phyloP scores from a whole-genome alignment of 30 jellyfish, hydroid and myxozoan species.

The Pelagia noctiluca region DNA sequence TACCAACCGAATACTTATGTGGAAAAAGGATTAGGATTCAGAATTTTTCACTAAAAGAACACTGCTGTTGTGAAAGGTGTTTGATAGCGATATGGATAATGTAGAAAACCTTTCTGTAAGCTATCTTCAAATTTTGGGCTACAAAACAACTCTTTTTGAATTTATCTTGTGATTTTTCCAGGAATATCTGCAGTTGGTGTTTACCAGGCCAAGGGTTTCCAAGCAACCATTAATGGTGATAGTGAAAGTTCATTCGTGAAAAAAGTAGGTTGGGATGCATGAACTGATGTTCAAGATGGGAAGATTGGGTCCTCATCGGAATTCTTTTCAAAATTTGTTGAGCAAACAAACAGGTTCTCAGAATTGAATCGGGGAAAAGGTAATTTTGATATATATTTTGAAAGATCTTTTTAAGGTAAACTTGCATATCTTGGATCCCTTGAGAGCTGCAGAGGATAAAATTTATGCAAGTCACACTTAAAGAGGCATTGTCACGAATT shows the following conservation, averaged over 20 bases:
- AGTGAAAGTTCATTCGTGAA: neutral
- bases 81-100: neutral
- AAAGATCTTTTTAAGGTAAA: neutral
- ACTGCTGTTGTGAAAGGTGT: neutral
- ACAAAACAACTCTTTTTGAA: neutral
- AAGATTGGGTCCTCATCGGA: neutral
- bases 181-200: slow-evolving; percentile 29
- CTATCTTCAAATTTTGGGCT: too few relatives aligned
- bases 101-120: neutral
- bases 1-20: too few relatives aligned
- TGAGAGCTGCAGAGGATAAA: too few relatives aligned
- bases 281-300: neutral
- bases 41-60: neutral
- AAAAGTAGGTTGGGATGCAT: neutral
- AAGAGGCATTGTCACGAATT: too few relatives aligned
- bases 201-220: slow-evolving; percentile 18
- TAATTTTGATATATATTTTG: too few relatives aligned
- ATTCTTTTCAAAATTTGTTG: neutral
- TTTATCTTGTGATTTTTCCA: neutral
- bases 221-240: slow-evolving; percentile 2
- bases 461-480: too few relatives aligned
- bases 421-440: too few relatives aligned
- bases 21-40: too few relatives aligned
- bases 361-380: neutral
- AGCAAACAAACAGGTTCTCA: neutral